These are phyloP conservation scores for Otocyon megalotis DNA, from an alignment of 2,113 vertebrate species.

Conservation along the genomic window DNA sequence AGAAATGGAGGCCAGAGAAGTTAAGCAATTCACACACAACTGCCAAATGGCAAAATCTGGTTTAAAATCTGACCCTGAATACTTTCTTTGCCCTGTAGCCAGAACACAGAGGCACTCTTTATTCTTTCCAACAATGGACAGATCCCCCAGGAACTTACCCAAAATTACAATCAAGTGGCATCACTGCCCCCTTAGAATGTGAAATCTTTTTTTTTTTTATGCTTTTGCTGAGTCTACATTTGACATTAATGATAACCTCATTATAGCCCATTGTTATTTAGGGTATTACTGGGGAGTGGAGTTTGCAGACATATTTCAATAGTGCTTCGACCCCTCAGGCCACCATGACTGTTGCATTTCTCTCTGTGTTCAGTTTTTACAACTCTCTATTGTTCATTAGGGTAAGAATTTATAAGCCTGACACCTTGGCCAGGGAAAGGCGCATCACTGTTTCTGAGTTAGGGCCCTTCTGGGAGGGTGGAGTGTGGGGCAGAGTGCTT, in stretches of 20 bases:
- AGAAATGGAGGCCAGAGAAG: slow-evolving; percentile 43
- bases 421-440: background rate
- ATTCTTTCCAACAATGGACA: background rate
- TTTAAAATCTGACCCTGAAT: background rate
- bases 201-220: background rate
- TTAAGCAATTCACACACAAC: background rate
- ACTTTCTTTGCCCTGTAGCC: background rate
- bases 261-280: slow-evolving; percentile 66
- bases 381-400: slow-evolving; percentile 72
- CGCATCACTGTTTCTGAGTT: slow-evolving; percentile 36
- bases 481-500: slow-evolving; percentile 28
- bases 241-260: slow-evolving; percentile 64
- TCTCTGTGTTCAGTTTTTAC: slow-evolving; percentile 63
- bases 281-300: slow-evolving; percentile 49
- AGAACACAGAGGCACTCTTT: background rate
- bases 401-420: slow-evolving; percentile 62
- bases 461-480: slow-evolving; percentile 54
- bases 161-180: slow-evolving; percentile 5
- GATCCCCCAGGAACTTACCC: background rate
- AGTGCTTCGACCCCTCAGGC: slow-evolving; percentile 27
- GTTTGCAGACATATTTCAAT: slow-evolving; percentile 60
- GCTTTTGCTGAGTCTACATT: slow-evolving; percentile 57
- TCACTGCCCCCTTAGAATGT: slow-evolving; percentile 13
- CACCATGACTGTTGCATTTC: slow-evolving; percentile 51
- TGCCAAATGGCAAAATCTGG: background rate